Evolutionary conservation across 2,113 vertebrate species (phyloP), one percentile per base, ranked within the genome.

Genomic region (Melanostigma gelatinosum): DNA sequence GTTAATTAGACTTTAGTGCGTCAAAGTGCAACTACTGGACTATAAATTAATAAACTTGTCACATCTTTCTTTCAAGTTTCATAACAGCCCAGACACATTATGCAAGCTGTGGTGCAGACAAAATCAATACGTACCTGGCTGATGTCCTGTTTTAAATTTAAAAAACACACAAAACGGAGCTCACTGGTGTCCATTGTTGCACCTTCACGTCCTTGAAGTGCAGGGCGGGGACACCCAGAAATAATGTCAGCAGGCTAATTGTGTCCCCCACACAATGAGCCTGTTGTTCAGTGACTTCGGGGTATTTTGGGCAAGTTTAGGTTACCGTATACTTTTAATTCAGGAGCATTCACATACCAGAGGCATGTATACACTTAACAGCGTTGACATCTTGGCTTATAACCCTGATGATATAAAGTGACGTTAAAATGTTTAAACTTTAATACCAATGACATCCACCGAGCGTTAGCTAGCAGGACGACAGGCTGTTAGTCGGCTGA

Each of bases 171-270:
- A 82, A 34, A 85, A 80, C 50, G 48, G 48, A 84, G 75, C 57
- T 58, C 10, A 54, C 55, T 72, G 58, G 78, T 92, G 85, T 70
- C 91, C 87, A 95, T 92, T 94, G 91, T 93, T 93, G 83, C 84
- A 87, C 91, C 77, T 34, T 90, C 82, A 77, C 74, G 89, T 90
- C 88, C 85, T 92, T 92, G 85, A 92, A 85, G 75, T n/a, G 63
- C 77, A 86, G 91, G 93, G 93, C 67, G 90, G 90, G 64, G 77
- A 87, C 91, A 83, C 82, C 69, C 73, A 85, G 67, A 63, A 90
- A 82, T 81, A 91, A 89, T 62, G 78, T 7, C 79, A 73, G 24
- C 44, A 73, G 46, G 69, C 86, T 89, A 89, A 92, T 79, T 86
- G 34, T 64, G 87, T 85, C 86, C 73, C 57, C 46, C 46, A 79